phyloP scores from a whole-genome alignment of 2,797 vertebrate species.

The Parambassis ranga region DNA sequence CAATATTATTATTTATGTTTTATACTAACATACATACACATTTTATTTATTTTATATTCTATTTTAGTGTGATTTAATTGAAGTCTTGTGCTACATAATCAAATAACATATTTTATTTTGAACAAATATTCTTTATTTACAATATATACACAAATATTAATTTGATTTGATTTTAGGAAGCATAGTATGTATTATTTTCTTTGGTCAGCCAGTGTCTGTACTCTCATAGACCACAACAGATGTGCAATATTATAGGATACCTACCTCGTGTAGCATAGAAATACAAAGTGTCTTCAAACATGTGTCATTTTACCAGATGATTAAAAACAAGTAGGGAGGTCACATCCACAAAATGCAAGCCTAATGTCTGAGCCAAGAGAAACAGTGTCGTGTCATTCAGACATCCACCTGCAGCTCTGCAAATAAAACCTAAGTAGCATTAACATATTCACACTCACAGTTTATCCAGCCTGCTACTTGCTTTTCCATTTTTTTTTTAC shows the following conservation, averaged over 20 bases:
- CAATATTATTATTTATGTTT: neutral
- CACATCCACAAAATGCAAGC: constrained; percentile 28
- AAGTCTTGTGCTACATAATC: no score
- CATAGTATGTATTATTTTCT: neutral
- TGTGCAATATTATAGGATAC: neutral
- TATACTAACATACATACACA: neutral
- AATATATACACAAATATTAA: no score
- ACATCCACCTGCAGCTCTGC: constrained; percentile 72
- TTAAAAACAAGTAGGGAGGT: constrained; percentile 49
- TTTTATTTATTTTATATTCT: neutral
- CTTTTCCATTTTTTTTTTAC: constrained; percentile 74
- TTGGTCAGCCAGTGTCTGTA: neutral
- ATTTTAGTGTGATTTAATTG: no score
- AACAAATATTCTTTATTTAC: no score
- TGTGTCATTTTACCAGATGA: constrained; percentile 20
- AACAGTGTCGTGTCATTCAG: constrained; percentile 60
- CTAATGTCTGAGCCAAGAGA: constrained; percentile 40
- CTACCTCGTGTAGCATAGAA: neutral
- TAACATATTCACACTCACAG: constrained; percentile 68
- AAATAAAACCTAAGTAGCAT: constrained; percentile 60
- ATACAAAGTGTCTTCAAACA: neutral
- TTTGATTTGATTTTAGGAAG: no score
- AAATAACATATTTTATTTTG: no score
- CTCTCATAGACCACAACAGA: no score
- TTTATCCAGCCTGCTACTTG: constrained; percentile 59